Conservation (phyloP, 2,797 vertebrate species). For the Esox lucius region DNA sequence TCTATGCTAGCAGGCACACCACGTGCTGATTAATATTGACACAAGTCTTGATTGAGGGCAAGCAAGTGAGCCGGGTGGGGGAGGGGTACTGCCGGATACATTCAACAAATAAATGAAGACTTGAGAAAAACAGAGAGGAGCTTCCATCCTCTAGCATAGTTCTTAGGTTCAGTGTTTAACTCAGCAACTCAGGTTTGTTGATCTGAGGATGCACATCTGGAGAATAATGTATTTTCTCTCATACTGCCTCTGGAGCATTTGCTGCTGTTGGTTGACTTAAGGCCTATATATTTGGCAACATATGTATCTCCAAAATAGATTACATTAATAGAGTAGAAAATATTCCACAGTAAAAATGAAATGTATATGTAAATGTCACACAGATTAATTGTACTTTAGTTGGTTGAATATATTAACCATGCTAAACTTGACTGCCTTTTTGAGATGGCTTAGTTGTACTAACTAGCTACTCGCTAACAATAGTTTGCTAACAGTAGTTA, state of each 20-base stretch:
- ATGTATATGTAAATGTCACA: not conserved
- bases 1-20: constrained; percentile 23
- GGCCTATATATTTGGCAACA: not conserved
- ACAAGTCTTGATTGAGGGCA: constrained; percentile 49
- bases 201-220: constrained; percentile 5
- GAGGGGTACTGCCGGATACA: constrained; percentile 13
- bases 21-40: constrained; percentile 59
- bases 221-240: not conserved
- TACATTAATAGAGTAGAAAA: not conserved
- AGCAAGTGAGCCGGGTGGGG: constrained; percentile 32
- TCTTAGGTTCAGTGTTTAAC: not conserved
- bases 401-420: not conserved
- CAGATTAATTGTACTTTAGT: not conserved
- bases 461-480: not conserved
- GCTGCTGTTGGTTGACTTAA: not conserved
- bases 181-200: not conserved
- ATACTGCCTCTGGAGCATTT: not conserved
- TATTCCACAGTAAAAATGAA: not conserved
- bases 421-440: too few species aligned
- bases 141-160: not conserved
- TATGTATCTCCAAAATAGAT: not conserved
- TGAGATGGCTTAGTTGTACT: not conserved
- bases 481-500: not conserved
- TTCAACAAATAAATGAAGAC: constrained; percentile 18
- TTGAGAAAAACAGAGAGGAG: not conserved